Evolutionary conservation across 2,113 vertebrate species (phyloP).

Genomic region (Oryzias celebensis): DNA sequence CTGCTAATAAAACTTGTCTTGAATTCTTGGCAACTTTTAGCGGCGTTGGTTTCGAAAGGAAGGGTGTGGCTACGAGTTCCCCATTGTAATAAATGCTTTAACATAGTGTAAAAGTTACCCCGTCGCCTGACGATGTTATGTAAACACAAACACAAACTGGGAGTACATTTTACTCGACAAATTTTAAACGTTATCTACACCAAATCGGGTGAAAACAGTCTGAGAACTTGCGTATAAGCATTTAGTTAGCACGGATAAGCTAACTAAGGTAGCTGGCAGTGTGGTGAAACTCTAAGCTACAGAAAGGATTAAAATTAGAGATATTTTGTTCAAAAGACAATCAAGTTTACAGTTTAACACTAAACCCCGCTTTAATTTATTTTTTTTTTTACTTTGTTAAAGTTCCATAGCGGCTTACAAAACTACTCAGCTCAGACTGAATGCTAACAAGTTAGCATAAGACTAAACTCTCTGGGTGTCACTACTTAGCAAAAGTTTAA

Average conservation of each 20-base stretch:
- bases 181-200: not conserved
- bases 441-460: conserved; percentile 47
- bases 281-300: not conserved
- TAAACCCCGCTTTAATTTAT: not conserved
- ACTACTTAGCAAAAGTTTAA: not conserved
- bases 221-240: conserved; percentile 40
- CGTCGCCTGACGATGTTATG: too few relatives aligned
- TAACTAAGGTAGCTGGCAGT: conserved; percentile 8
- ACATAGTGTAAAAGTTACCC: conserved; percentile 4
- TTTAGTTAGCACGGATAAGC: conserved; percentile 29
- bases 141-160: too few relatives aligned
- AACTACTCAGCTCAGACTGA: conserved; percentile 14
- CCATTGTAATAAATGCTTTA: conserved; percentile 9
- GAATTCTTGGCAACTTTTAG: conserved; percentile 36
- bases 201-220: not conserved
- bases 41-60: conserved; percentile 57
- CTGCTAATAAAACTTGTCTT: not conserved
- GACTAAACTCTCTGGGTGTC: conserved; percentile 21
- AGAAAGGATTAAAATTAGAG: too few relatives aligned
- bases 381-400: not conserved
- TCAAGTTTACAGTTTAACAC: not conserved
- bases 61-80: conserved; percentile 73
- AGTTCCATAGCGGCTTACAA: not conserved
- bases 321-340: too few relatives aligned
- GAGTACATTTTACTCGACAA: too few relatives aligned